These are phyloP conservation scores for Habroteleia sp. DNA, from an alignment of 2,888 invertebrate genomes.

Conservation along the genomic window DNA sequence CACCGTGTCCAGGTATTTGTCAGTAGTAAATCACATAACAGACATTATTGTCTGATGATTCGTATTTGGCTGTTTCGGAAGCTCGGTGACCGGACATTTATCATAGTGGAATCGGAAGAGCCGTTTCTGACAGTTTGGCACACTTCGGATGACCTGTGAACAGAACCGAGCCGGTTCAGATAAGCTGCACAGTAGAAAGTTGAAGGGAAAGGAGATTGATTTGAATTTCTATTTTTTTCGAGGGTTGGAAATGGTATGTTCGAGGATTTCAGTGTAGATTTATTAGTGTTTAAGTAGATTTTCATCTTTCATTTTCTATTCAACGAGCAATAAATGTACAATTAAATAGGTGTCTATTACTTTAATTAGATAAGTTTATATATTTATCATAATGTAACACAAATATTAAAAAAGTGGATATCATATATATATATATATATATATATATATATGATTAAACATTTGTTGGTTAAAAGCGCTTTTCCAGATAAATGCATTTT, in stretches of 20 bases:
- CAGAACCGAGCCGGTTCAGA: slow-evolving; percentile 5
- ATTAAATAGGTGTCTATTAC: too few species aligned
- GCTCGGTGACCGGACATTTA: slow-evolving; percentile 15
- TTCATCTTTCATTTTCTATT: background rate
- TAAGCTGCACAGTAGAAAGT: slow-evolving; percentile 5
- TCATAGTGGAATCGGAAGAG: slow-evolving; percentile 26
- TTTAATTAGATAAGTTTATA: too few species aligned
- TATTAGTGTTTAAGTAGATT: too few species aligned
- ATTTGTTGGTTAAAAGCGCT: too few species aligned
- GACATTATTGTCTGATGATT: slow-evolving; percentile 1
- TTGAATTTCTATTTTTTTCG: slow-evolving; percentile 6
- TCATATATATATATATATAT: too few species aligned
- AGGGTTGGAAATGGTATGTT: background rate
- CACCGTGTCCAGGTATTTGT: background rate
- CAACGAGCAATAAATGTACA: too few species aligned
- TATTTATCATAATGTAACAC: too few species aligned
- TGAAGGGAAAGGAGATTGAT: slow-evolving; percentile 22
- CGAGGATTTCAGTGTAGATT: background rate
- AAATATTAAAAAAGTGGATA: too few species aligned
- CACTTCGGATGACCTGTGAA: slow-evolving; percentile 31
- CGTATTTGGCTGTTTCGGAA: slow-evolving; percentile 21
- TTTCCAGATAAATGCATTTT: too few species aligned
- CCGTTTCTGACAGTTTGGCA: slow-evolving; percentile 28
- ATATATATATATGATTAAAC: too few species aligned
- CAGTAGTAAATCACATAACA: slow-evolving; percentile 8